Base-by-base conservation (phyloP, 2,888 invertebrate species). In the Amphipoea lucens region DNA sequence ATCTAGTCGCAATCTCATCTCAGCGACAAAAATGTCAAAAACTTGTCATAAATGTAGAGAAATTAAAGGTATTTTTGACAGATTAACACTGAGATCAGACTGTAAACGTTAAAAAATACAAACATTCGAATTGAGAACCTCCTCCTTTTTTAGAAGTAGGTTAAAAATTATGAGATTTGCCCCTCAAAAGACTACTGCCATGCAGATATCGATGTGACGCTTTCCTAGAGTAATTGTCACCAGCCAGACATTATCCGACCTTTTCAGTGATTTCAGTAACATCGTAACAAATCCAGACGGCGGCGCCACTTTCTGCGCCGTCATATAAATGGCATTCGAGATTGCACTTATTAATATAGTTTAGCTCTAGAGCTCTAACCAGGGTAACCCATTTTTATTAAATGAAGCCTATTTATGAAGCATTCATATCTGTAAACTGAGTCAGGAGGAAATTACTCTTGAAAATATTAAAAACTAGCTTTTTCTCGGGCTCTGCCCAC, bases 331-430 rank as follows among this genome's bases (percentile, higher is more conserved):
- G 40, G 40, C 40, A 40, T 40, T 74, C 14, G 42, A 45, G 67
- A 79, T 79, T 65, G 71, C 51, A 66, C 51, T 71, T 78, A 79
- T 65, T 57, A 57, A 70, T 29, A 72, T 23, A 54, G 5, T 62
- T 29, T 45, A 23, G 36, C 36, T 23, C 51, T 62, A 67, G 42
- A 66, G 66, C 20, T 54, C 20, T 4, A 62, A 36, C 20, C 36
- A 11, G 20, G 14, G 69, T 36, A 12, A 69, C 12, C 63, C 45
- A 66, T 71, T 66, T 79, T 57, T 63, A 78, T 79, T 66, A 4
- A 14, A 62, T 54, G 17, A 79, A 63, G 14, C 62, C 14, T n/a
- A 29, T 17, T 57, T 71, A 20, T 62, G 17, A 68, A 72, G 6
- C 23, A 51, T 73, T 78, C 3, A 14, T 78, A 54, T 65, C 63